Base-by-base conservation (phyloP, 2,888 invertebrate species). In the Cataglyphis livida region DNA sequence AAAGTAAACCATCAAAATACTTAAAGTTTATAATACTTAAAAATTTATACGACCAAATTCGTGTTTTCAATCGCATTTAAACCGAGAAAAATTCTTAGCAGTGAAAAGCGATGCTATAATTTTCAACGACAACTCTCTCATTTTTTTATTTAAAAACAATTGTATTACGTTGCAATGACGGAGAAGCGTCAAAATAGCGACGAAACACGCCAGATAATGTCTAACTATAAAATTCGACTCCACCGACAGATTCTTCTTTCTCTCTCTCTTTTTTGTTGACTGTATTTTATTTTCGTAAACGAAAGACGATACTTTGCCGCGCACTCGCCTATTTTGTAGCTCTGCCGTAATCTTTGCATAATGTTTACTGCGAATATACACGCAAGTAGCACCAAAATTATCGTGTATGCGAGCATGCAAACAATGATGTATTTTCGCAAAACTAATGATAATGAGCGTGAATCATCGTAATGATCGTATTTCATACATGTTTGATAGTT, bases 261-360 rank as follows among this genome's bases (percentile, higher is more conserved):
- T 44, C 15, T 48, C 48, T 51, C 15, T 51, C 7, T 51, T n/a
- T 15, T 84, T 79, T 76, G 86, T 82, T 82, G 62, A n/a, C 54
- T 61, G 79, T 83, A 84, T 81, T 87, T 87, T 81, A 89, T 84
- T 89, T 89, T 87, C 66, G 84, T 81, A 66, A 87, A 87, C 82
- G 89, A 87, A 87, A 88, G 81, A 85, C 81, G 87, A 85, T 84
- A 85, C 85, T 83, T 65, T 41, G 61, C 61, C 64, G 18, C 74
- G 65, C 74, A 71, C 76, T 78, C 78, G 81, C 68, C 83, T 86
- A 82, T 84, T 88, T 86, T 59, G 86, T 62, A 66, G 44, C 57
- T 73, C 57, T 21, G 70, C 41, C 65, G 78, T 78, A 83, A 87
- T 83, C 84, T 41, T 10, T 25, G 48, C 54, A 68, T 73, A 84